Evolutionary conservation across 2,888 invertebrate species (phyloP).

Genomic region (Caenorhabditis sp.): DNA sequence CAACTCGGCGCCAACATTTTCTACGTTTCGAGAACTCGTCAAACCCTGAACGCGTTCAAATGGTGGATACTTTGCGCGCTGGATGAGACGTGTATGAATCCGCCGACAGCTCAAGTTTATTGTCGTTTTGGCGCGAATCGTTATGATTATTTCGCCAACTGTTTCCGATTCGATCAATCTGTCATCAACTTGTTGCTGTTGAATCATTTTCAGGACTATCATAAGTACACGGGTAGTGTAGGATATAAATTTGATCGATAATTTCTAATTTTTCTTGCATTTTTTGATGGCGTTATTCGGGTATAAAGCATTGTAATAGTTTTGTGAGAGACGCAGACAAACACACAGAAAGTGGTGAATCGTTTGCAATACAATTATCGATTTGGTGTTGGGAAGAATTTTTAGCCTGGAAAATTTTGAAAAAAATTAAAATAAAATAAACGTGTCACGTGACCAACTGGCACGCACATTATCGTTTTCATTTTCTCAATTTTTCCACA

Average conservation of each 20-base stretch:
- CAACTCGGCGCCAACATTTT: conserved; percentile 23
- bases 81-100: conserved; percentile 16
- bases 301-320: no score
- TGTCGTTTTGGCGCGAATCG: conserved; percentile 8
- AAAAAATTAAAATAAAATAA: neutral
- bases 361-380: no score
- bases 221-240: conserved; percentile 2
- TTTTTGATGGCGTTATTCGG: neutral
- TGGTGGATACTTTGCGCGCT: conserved; percentile 26
- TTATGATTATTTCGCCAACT: conserved; percentile 9
- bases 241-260: no score
- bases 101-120: conserved; percentile 10
- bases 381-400: no score
- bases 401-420: neutral
- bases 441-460: no score
- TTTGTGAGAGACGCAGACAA: no score
- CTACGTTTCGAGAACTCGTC: conserved; percentile 12
- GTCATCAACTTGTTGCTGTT: conserved; percentile 14
- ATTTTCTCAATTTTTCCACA: neutral
- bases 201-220: conserved; percentile 9
- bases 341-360: no score
- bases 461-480: neutral
- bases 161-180: conserved; percentile 23
- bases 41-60: conserved; percentile 10
- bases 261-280: no score